Evolutionary conservation across 2,888 invertebrate genomes (phyloP).

Genomic region (Agelastica alni): DNA sequence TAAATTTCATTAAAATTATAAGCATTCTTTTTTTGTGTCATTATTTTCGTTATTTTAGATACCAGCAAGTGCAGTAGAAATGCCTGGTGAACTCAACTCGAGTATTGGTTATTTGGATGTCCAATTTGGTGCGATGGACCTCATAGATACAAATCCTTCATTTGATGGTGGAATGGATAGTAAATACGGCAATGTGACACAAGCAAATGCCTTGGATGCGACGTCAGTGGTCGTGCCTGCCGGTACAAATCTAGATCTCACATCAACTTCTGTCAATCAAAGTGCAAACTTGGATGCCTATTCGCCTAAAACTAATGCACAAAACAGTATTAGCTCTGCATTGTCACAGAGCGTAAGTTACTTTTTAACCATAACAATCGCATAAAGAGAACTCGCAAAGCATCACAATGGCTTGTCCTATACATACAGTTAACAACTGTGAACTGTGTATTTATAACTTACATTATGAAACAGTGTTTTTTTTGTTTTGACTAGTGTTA

Average conservation of each 20-base stretch:
- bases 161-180: slow-evolving; percentile 56
- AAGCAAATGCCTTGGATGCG: slow-evolving; percentile 35
- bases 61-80: slow-evolving; percentile 92
- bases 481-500: too few species aligned
- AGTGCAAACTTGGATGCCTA: slow-evolving; percentile 59
- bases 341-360: slow-evolving; percentile 54
- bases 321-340: slow-evolving; percentile 57
- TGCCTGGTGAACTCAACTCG: slow-evolving; percentile 87
- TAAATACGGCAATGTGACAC: slow-evolving; percentile 56
- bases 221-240: slow-evolving; percentile 45
- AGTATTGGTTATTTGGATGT: slow-evolving; percentile 83
- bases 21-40: neutral
- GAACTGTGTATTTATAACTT: too few species aligned
- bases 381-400: too few species aligned
- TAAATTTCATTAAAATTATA: neutral
- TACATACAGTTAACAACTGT: too few species aligned
- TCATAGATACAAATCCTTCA: slow-evolving; percentile 59
- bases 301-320: slow-evolving; percentile 49
- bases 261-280: slow-evolving; percentile 53
- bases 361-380: too few species aligned
- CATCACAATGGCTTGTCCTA: too few species aligned
- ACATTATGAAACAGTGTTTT: too few species aligned
- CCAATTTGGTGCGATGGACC: slow-evolving; percentile 90
- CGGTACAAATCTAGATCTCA: slow-evolving; percentile 48
- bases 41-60: slow-evolving; percentile 64